Evolutionary conservation across 2,797 vertebrate genomes (phyloP).

Genomic region (Hydrolagus colliei): DNA sequence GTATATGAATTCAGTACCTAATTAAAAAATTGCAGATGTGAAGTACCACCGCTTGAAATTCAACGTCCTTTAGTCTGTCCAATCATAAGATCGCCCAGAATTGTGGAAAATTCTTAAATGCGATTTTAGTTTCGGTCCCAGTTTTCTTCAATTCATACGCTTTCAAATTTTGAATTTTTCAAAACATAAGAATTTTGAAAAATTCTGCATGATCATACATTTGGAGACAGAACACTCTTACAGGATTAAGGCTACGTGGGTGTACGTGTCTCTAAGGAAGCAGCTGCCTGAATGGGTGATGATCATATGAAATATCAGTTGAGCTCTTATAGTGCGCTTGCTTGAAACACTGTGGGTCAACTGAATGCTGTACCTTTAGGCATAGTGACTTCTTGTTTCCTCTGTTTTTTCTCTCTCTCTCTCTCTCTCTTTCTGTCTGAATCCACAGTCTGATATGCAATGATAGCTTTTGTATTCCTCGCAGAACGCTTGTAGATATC

Average conservation of each 20-base stretch:
- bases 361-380: background rate
- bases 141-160: too few relatives aligned
- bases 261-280: background rate
- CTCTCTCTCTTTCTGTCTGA: background rate
- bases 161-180: too few relatives aligned
- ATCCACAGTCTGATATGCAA: conserved; percentile 2
- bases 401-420: background rate
- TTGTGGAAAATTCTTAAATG: too few relatives aligned
- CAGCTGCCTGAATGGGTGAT: background rate
- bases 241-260: too few relatives aligned
- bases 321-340: background rate
- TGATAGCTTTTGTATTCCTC: conserved; percentile 23
- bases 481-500: background rate
- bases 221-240: too few relatives aligned
- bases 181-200: too few relatives aligned
- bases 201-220: too few relatives aligned
- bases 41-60: background rate
- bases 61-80: too few relatives aligned
- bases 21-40: background rate
- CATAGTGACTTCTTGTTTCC: background rate
- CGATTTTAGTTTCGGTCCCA: too few relatives aligned
- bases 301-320: background rate
- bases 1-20: background rate
- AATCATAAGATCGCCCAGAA: too few relatives aligned
- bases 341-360: background rate